Evolutionary conservation across 2,888 invertebrate genomes (phyloP).

Genomic region (Sarcophaga rosellei): DNA sequence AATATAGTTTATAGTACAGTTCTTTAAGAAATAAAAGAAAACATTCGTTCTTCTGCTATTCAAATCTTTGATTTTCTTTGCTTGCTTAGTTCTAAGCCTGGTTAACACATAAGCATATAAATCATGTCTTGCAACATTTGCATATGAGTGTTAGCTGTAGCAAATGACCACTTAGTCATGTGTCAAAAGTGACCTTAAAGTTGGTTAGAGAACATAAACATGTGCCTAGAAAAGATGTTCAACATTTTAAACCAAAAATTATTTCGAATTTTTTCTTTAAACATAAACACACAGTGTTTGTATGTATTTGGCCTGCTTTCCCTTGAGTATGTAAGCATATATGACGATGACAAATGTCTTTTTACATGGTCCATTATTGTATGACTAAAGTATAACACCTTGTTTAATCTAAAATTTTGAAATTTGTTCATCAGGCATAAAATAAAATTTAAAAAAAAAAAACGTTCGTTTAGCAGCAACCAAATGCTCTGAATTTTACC

Average conservation of each 20-base stretch:
- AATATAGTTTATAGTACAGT: no score
- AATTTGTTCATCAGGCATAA: not conserved
- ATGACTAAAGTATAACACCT: slow-evolving; percentile 18
- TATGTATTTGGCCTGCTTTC: no score
- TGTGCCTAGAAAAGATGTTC: slow-evolving; percentile 38
- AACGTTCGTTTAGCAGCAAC: slow-evolving; percentile 11
- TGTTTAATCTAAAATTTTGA: slow-evolving; percentile 3
- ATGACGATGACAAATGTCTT: slow-evolving; percentile 49
- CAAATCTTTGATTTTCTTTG: no score
- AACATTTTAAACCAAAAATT: not conserved
- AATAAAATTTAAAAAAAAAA: not conserved
- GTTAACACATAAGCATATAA: not conserved
- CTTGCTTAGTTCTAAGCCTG: not conserved
- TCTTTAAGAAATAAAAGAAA: not conserved
- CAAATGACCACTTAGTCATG: slow-evolving; percentile 42
- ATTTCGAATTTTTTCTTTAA: no score
- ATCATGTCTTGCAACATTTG: not conserved
- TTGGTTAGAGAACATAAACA: slow-evolving; percentile 15
- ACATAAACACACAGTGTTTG: no score
- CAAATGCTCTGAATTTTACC: not conserved
- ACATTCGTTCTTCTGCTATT: no score
- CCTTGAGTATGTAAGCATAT: no score
- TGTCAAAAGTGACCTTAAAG: slow-evolving; percentile 34
- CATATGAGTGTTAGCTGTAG: not conserved
- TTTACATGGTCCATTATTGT: slow-evolving; percentile 40